Evolutionary conservation across 2,888 invertebrate genomes (phyloP).

Genomic region (Caenorhabditis imperialis): DNA sequence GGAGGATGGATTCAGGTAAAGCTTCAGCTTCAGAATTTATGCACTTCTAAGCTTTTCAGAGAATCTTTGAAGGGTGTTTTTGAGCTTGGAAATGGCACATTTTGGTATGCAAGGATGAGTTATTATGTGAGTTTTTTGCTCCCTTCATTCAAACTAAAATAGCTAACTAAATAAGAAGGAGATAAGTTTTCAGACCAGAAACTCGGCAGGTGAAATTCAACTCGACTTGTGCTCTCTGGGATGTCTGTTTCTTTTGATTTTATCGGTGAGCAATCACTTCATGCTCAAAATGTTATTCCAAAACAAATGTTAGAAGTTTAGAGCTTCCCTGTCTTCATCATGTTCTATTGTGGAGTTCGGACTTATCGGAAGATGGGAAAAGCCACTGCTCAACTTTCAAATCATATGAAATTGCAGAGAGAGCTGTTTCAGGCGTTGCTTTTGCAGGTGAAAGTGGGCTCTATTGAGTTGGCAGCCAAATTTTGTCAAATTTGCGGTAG

Average conservation of each 20-base stretch:
- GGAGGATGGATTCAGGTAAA: constrained; percentile 10
- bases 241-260: constrained; percentile 13
- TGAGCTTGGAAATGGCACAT: constrained; percentile 10
- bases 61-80: constrained; percentile 3
- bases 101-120: constrained; percentile 12
- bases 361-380: constrained; percentile 13
- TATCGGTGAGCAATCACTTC: no score
- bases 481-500: background rate
- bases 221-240: constrained; percentile 21
- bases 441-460: constrained; percentile 3
- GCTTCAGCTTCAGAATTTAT: no score
- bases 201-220: background rate
- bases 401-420: constrained; percentile 30
- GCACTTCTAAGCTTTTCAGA: no score
- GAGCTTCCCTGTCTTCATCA: constrained; percentile 6
- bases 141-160: no score
- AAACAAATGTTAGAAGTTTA: no score
- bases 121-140: constrained; percentile 28
- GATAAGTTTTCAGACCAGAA: background rate
- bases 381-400: constrained; percentile 20
- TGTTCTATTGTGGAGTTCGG: constrained; percentile 25
- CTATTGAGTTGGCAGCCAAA: no score
- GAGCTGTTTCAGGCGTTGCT: constrained; percentile 19
- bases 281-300: no score
- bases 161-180: background rate